phyloP scores from a whole-genome alignment of 2,888 invertebrate genomes.

The Dinocampus coccinellae region DNA sequence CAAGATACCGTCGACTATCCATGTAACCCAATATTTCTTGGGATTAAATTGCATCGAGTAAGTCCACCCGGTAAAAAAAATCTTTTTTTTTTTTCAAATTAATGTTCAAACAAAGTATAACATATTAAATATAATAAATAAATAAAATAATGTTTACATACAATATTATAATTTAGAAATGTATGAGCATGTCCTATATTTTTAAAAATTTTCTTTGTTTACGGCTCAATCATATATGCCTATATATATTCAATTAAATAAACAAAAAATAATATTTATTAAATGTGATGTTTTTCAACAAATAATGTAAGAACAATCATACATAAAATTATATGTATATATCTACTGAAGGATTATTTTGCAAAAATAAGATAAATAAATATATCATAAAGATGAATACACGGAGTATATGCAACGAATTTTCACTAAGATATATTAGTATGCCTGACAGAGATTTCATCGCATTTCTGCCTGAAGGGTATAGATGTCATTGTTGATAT shows the following conservation, averaged over 20 bases:
- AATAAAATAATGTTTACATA: background rate
- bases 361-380: background rate
- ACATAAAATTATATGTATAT: background rate
- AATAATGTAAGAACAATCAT: no score
- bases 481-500: constrained; percentile 69
- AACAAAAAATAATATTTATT: no score
- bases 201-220: no score
- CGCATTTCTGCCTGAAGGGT: constrained; percentile 60
- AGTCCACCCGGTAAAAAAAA: constrained; percentile 36
- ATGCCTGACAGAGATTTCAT: constrained; percentile 30
- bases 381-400: constrained; percentile 34
- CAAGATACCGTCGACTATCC: constrained; percentile 54
- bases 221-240: no score
- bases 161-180: background rate
- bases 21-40: constrained; percentile 63
- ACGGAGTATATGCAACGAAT: constrained; percentile 25
- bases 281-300: no score
- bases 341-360: background rate
- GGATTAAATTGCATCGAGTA: constrained; percentile 46
- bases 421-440: constrained; percentile 39
- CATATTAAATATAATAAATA: constrained; percentile 17
- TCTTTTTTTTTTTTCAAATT: no score
- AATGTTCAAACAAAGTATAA: no score
- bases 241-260: no score
- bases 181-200: no score